Percentiles rank a stretch among this genome's conserved stretches.
These are phyloP conservation scores for Sphecodes monilicornis DNA, from an alignment of 2,888 invertebrate genomes.

Conservation along the genomic window DNA sequence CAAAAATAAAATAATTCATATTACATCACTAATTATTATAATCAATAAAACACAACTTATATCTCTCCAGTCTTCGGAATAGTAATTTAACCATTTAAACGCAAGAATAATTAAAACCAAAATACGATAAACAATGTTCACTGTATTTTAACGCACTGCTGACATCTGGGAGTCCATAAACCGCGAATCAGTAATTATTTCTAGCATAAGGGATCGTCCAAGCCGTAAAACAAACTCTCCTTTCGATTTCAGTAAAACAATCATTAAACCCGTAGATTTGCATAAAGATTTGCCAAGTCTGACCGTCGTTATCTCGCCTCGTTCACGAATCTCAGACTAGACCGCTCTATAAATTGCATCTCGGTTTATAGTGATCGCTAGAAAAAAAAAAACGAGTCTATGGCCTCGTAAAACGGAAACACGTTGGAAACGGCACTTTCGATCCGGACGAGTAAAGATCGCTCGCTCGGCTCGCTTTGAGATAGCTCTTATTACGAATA, in stretches of 20 bases:
- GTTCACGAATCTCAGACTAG: neutral
- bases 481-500: neutral
- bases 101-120: neutral
- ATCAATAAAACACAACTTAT: neutral
- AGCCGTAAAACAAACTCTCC: neutral
- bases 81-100: neutral
- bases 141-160: neutral
- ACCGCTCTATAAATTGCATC: neutral
- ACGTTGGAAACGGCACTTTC: neutral
- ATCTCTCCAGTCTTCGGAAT: neutral
- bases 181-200: neutral
- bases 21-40: neutral
- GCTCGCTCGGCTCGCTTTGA: neutral
- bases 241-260: neutral
- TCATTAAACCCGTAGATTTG: neutral
- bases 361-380: neutral
- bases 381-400: neutral
- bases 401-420: neutral
- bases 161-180: neutral
- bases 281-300: neutral
- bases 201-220: neutral
- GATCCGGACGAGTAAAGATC: neutral
- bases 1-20: too few relatives aligned
- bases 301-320: neutral
- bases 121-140: accelerated